Percentiles rank a stretch among this genome's conserved stretches.
phyloP scores from a whole-genome alignment of 1,140 invertebrate species.

The Lasioglossum albipes region DNA sequence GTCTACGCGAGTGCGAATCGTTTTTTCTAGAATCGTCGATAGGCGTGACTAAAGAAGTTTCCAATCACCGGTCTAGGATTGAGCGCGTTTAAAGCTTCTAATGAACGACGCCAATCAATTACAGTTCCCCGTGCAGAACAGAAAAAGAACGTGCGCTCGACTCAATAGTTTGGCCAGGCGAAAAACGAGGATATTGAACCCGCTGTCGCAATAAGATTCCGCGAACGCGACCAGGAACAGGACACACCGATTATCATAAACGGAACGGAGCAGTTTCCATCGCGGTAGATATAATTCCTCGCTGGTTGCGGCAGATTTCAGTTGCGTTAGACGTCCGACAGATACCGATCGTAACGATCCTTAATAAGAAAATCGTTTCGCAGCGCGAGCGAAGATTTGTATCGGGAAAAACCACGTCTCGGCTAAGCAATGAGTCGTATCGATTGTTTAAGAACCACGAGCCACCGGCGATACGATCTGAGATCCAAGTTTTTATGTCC shows the following conservation, averaged over 20 bases:
- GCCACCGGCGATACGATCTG: slow-evolving; percentile 21
- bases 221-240: neutral
- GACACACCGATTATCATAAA: slow-evolving; percentile 28
- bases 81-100: too few species aligned
- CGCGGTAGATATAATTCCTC: neutral
- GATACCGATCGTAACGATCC: slow-evolving; percentile 30
- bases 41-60: too few species aligned
- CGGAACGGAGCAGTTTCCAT: slow-evolving; percentile 5
- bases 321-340: slow-evolving; percentile 11
- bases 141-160: too few species aligned
- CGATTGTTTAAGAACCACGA: slow-evolving; percentile 34
- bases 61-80: too few species aligned
- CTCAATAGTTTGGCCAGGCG: too few species aligned
- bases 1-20: too few species aligned
- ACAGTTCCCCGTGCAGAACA: too few species aligned
- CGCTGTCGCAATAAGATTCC: too few species aligned
- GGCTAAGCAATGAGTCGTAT: slow-evolving; percentile 24
- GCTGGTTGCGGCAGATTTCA: slow-evolving; percentile 8
- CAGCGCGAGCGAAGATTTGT: slow-evolving; percentile 33
- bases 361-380: slow-evolving; percentile 40
- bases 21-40: too few species aligned
- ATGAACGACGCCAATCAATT: too few species aligned
- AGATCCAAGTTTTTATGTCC: slow-evolving; percentile 8
- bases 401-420: slow-evolving; percentile 42
- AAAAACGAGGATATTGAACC: neutral